These are phyloP conservation scores for Drosophila pandora DNA, from an alignment of 1,140 invertebrate species.

Conservation along the genomic window DNA sequence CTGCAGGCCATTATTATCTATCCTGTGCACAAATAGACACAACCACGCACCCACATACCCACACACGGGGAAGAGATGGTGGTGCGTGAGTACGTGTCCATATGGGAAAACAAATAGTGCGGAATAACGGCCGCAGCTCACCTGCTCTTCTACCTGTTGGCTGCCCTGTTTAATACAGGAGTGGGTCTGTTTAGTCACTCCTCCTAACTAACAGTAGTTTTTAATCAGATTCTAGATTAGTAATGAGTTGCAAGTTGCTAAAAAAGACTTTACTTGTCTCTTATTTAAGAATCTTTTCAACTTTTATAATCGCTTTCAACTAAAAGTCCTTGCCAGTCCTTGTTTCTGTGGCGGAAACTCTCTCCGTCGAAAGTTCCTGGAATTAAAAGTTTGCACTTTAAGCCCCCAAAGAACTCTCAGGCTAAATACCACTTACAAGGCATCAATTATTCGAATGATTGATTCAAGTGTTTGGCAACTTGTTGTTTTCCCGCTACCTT, in stretches of 20 bases:
- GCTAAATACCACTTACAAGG: slow-evolving; percentile 46
- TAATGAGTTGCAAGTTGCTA: too few species aligned
- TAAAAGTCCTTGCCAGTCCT: background rate
- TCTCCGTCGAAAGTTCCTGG: slow-evolving; percentile 8
- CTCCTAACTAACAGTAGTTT: background rate
- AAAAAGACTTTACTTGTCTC: too few species aligned
- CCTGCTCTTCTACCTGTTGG: slow-evolving; percentile 32
- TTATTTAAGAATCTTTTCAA: too few species aligned
- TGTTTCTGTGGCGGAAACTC: background rate
- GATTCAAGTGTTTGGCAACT: slow-evolving; percentile 48
- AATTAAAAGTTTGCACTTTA: slow-evolving; percentile 31
- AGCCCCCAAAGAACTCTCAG: slow-evolving; percentile 24
- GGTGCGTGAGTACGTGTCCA: slow-evolving; percentile 58
- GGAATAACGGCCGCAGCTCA: slow-evolving; percentile 38
- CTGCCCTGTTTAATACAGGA: slow-evolving; percentile 6
- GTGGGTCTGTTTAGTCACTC: background rate
- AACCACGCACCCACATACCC: slow-evolving; percentile 13
- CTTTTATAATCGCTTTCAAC: too few species aligned
- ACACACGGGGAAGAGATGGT: background rate
- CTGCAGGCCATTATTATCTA: slow-evolving; percentile 56
- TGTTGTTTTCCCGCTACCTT: slow-evolving; percentile 32
- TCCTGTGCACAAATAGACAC: slow-evolving; percentile 45
- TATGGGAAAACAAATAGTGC: slow-evolving; percentile 69
- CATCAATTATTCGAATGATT: slow-evolving; percentile 53
- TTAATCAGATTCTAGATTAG: too few species aligned